phyloP scores from a whole-genome alignment of 1,140 invertebrate species.

The Littorina saxatilis region DNA sequence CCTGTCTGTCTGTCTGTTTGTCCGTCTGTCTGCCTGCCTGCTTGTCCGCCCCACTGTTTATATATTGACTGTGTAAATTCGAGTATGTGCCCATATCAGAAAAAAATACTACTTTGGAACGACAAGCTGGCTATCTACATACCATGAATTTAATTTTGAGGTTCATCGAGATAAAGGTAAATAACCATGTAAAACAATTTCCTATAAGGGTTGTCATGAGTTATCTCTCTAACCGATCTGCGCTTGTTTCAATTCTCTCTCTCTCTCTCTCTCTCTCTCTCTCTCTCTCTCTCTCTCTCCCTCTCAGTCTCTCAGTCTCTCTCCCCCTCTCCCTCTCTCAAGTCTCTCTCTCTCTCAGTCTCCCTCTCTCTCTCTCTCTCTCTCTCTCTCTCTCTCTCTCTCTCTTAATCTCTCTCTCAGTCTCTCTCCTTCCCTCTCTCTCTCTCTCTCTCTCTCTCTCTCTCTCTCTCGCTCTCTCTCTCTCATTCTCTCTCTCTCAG shows the following conservation, averaged over 20 bases:
- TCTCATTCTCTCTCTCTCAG: constrained; percentile 9
- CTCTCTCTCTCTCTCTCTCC: not conserved
- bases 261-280: constrained; percentile 18
- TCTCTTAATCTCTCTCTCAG: not conserved
- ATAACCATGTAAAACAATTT: too few relatives aligned
- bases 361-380: not conserved
- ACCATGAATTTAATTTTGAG: too few relatives aligned
- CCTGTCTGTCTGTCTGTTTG: too few relatives aligned
- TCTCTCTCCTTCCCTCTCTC: not conserved
- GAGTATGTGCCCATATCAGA: too few relatives aligned
- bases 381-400: constrained; percentile 10
- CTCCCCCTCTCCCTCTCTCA: constrained; percentile 1
- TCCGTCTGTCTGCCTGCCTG: too few relatives aligned
- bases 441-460: not conserved
- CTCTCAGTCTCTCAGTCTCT: constrained; percentile 19
- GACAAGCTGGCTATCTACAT: too few relatives aligned
- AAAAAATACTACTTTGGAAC: too few relatives aligned
- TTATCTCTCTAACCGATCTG: not conserved
- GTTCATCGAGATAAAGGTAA: too few relatives aligned
- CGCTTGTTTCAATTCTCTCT: not conserved
- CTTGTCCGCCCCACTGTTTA: too few relatives aligned
- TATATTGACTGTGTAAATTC: too few relatives aligned
- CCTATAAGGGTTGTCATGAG: too few relatives aligned
- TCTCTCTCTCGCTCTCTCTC: not conserved
- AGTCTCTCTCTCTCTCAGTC: not conserved